Conservation (phyloP, 2,113 vertebrate genomes). For the Otocyon megalotis region DNA sequence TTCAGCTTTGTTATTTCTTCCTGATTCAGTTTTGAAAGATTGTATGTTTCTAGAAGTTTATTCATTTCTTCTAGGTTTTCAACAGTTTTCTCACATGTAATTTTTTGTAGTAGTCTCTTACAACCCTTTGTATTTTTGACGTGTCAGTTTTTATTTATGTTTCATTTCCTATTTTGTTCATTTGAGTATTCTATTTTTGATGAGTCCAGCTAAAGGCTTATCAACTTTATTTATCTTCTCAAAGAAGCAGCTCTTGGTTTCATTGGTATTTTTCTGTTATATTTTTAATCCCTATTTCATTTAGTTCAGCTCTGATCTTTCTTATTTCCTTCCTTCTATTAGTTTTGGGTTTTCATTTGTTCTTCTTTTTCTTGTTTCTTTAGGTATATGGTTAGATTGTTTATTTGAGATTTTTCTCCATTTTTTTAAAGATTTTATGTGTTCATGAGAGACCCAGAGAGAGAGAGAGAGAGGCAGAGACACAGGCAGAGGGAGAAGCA, state of each 20-base stretch:
- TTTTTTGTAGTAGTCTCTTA: neutral
- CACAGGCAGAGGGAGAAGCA: too few species aligned
- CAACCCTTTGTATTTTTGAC: neutral
- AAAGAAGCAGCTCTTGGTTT: neutral
- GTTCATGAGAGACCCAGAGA: too few species aligned
- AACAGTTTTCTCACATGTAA: neutral
- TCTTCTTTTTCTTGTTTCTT: neutral
- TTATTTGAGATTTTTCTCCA: neutral
- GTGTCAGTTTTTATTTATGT: neutral
- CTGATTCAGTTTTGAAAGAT: neutral
- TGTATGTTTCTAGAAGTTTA: neutral
- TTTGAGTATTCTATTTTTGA: neutral
- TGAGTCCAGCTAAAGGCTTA: neutral
- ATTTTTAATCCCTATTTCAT: neutral
- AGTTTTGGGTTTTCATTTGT: neutral
- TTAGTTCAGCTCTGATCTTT: neutral
- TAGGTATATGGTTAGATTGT: neutral
- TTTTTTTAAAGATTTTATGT: too few species aligned
- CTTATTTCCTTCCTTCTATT: neutral
- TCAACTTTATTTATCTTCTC: neutral
- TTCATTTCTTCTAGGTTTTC: neutral
- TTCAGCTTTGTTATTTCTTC: neutral
- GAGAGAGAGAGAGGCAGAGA: too few species aligned
- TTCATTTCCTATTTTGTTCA: neutral
- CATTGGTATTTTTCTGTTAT: neutral